Evolutionary conservation across 2,113 vertebrate species (phyloP), one percentile per base, ranked within the genome.

Genomic region (Tenebrosternarchus preto): DNA sequence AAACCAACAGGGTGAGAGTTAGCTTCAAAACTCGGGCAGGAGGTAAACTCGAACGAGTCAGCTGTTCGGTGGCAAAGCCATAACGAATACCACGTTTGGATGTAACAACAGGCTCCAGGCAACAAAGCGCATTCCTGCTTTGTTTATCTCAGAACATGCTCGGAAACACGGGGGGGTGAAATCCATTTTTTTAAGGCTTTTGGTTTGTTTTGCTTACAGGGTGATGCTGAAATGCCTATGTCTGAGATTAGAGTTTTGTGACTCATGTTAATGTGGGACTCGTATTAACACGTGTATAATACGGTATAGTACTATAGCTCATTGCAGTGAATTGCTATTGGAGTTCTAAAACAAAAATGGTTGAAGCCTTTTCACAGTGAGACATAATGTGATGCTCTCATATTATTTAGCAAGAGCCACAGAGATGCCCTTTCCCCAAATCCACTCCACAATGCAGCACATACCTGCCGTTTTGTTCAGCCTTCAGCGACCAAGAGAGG

Each of bases 221-320:
- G 78, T 80, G 60, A 74, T 68, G 71, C 71, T 68, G 71, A 59
- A 63, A 36, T 24, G 71, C 79, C 74, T 74, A 33, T 80, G 79
- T 80, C 79, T 67, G 61, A 63, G 79, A 67, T 80, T 80, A 80
- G 46, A 43, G 70, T 61, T 80, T 53, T 72, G 46, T 80, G 79
- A 68, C 79, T 80, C 73, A 75, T 36, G 57, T 57, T 36, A 80
- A 73, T 55, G 68, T 67, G 63, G 64, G 78, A 80, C 39, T 73
- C 78, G 67, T 31, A 67, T 66, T 68, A 74, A 61, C 59, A 25
- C 27, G 71, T 29, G 50, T 24, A 46, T 80, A 63, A 74, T 59
- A 74, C 68, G 25, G 53, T 57, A 74, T 59, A 61, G 46, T 50
- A 43, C 33, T 22, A 70, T 74, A 25, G 71, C 56, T 71, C 55